Evolutionary conservation across 35 echinoderm and acorn worm species (phyloP).

Genomic region (Apostichopus japonicus): DNA sequence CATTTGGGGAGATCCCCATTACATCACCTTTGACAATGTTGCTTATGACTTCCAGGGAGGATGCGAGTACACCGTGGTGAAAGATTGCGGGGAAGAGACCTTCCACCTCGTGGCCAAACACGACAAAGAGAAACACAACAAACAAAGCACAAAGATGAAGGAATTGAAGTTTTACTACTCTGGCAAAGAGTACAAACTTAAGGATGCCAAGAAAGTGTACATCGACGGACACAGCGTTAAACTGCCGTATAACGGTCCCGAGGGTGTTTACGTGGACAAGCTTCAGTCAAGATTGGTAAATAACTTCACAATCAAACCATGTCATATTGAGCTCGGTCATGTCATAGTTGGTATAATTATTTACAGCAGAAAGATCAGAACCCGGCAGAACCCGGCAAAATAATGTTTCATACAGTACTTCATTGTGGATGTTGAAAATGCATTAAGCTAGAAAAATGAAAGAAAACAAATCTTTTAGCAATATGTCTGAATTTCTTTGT

Average conservation of each 20-base stretch:
- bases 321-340: no score
- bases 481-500: no score
- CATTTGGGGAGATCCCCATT: constrained; percentile 81
- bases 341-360: no score
- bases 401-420: no score
- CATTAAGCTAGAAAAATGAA: no score
- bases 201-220: constrained; percentile 49
- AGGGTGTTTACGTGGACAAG: constrained; percentile 32
- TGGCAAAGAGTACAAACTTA: constrained; percentile 41
- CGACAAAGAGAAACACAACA: constrained; percentile 23
- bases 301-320: neutral
- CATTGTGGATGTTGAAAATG: no score
- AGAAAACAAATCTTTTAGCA: no score
- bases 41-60: constrained; percentile 71
- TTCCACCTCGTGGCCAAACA: constrained; percentile 37
- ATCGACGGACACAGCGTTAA: constrained; percentile 32
- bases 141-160: constrained; percentile 33
- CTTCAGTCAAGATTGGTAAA: constrained; percentile 38
- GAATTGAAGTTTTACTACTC: constrained; percentile 27
- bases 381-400: no score
- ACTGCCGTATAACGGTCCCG: constrained; percentile 11
- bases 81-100: constrained; percentile 10
- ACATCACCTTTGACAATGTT: constrained; percentile 73
- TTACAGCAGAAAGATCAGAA: no score
- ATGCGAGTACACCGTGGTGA: constrained; percentile 77